A percentile compares a stretch with the other conserved stretches of the same genome.
These are phyloP conservation scores for Drosophila littoralis DNA, from an alignment of 1,140 invertebrate species.

Conservation along the genomic window DNA sequence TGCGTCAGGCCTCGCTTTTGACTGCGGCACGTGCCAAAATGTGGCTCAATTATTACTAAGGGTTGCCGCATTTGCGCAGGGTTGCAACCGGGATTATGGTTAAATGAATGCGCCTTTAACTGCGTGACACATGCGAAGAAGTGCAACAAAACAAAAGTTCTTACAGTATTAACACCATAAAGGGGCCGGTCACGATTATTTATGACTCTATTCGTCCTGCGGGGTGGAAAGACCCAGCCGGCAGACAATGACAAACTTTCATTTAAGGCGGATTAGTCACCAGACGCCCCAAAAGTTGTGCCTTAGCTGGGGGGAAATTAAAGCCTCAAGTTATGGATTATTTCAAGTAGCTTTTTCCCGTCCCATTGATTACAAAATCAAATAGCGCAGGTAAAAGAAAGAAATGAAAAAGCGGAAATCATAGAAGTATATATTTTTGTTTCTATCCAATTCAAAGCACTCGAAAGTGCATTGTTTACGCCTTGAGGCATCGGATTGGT, in stretches of 20 bases:
- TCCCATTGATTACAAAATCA: not conserved
- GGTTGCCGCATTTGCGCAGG: slow-evolving; percentile 23
- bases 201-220: slow-evolving; percentile 61
- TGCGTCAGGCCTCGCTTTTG: slow-evolving; percentile 59
- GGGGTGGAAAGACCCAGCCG: slow-evolving; percentile 44
- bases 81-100: slow-evolving; percentile 34
- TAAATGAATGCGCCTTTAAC: slow-evolving; percentile 36
- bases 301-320: slow-evolving; percentile 14
- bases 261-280: slow-evolving; percentile 60
- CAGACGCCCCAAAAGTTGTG: slow-evolving; percentile 4
- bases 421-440: not conserved
- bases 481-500: slow-evolving; percentile 32
- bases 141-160: slow-evolving; percentile 40
- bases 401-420: not conserved
- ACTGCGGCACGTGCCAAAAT: slow-evolving; percentile 56
- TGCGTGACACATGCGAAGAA: slow-evolving; percentile 44
- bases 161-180: slow-evolving; percentile 31
- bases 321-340: not conserved
- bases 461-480: slow-evolving; percentile 65
- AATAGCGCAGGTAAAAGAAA: not conserved
- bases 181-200: slow-evolving; percentile 54
- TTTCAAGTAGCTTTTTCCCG: not conserved
- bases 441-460: slow-evolving; percentile 44
- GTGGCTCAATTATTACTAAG: slow-evolving; percentile 47
- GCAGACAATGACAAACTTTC: slow-evolving; percentile 40